A percentile compares a stretch with the other conserved stretches of the same genome.
Conservation (phyloP, 2,113 vertebrate genomes). For the Hippotragus niger region DNA sequence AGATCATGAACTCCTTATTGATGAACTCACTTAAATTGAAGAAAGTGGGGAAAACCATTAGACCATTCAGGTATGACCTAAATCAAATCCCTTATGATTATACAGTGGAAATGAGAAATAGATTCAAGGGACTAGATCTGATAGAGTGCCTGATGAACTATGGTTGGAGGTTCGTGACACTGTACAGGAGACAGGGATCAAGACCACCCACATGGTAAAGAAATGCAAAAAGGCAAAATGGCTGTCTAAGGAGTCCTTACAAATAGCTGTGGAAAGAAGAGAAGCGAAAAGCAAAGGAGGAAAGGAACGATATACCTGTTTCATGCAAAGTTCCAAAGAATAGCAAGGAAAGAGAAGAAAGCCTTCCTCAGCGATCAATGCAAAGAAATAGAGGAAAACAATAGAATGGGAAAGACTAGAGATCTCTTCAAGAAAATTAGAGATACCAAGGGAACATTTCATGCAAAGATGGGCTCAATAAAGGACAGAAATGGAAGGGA, state of each 20-base stretch:
- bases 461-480: neutral
- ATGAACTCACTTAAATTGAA: neutral
- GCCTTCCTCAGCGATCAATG: neutral
- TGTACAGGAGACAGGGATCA: neutral
- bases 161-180: accelerated
- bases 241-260: neutral
- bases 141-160: neutral
- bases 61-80: neutral
- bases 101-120: neutral
- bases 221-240: neutral
- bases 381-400: neutral
- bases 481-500: neutral
- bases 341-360: neutral
- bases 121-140: neutral
- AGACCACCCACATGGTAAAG: neutral
- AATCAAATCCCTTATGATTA: neutral
- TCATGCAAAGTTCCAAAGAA: neutral
- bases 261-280: neutral
- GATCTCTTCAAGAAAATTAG: neutral
- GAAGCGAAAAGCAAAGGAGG: neutral
- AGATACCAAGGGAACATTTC: neutral
- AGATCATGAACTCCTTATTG: neutral
- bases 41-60: neutral
- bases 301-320: neutral
- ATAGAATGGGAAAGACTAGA: neutral